Evolutionary conservation across 2,113 vertebrate genomes (phyloP).

Genomic region (Rhinoderma darwinii): DNA sequence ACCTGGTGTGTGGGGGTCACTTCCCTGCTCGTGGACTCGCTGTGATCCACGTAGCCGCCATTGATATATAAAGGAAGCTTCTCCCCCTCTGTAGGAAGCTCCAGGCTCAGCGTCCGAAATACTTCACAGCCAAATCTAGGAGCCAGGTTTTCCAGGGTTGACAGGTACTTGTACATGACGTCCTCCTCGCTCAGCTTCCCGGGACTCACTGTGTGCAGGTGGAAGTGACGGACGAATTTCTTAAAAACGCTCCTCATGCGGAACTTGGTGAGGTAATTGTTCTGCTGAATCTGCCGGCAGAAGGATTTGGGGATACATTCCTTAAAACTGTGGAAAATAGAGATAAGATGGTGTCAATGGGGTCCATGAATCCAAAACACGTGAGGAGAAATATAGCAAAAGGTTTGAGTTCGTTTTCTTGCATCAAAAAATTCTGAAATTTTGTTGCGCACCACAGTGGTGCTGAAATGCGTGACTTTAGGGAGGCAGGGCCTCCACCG

Average conservation of each 20-base stretch:
- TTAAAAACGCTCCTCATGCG: constrained; percentile 81
- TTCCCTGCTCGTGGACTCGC: fast-evolving
- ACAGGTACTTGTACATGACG: constrained; percentile 90
- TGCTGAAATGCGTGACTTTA: too few species aligned
- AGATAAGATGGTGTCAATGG: background rate
- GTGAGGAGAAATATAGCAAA: too few species aligned
- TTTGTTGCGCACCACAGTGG: too few species aligned
- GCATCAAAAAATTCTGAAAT: too few species aligned
- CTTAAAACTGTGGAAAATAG: constrained; percentile 76
- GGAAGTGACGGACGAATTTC: constrained; percentile 82
- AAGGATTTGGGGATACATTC: constrained; percentile 88
- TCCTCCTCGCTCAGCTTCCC: constrained; percentile 75
- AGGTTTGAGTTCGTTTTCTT: too few species aligned
- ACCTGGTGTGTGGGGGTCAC: constrained; percentile 74
- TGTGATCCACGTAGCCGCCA: constrained; percentile 43
- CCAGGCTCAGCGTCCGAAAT: constrained; percentile 69
- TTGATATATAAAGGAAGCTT: constrained; percentile 63
- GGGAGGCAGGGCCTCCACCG: too few species aligned
- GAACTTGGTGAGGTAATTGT: constrained; percentile 79
- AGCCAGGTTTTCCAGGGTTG: constrained; percentile 83
- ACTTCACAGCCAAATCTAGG: constrained; percentile 79
- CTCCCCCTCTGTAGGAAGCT: constrained; percentile 68
- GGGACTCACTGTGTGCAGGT: constrained; percentile 75
- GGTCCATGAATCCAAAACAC: background rate
- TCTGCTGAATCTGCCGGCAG: constrained; percentile 76